These are phyloP conservation scores for Planiliza haematocheilus DNA, from an alignment of 2,113 vertebrate genomes.

Conservation along the genomic window DNA sequence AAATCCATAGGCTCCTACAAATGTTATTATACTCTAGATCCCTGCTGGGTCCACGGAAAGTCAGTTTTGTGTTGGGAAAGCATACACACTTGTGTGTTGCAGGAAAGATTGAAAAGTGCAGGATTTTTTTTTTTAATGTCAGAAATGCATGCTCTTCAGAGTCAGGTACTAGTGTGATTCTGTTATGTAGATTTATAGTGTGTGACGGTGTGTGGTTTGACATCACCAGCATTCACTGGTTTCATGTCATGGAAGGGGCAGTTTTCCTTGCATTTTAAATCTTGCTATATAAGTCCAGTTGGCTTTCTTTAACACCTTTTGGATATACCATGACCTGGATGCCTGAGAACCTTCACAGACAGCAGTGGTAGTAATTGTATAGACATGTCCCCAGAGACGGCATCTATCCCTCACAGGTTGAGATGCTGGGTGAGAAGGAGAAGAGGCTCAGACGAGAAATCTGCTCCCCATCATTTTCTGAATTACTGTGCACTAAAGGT, in stretches of 20 bases:
- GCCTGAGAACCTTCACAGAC: constrained; percentile 4
- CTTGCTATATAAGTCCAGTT: too few relatives aligned
- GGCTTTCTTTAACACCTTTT: too few relatives aligned
- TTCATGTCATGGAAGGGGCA: neutral
- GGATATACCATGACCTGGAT: too few relatives aligned
- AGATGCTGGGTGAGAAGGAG: constrained; percentile 61
- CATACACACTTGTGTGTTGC: neutral
- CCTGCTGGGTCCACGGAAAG: constrained; percentile 50
- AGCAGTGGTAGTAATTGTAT: constrained; percentile 75
- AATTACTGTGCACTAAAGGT: constrained; percentile 86
- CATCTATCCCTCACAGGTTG: constrained; percentile 64
- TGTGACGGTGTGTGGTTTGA: neutral
- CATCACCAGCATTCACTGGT: neutral
- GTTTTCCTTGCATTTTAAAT: neutral
- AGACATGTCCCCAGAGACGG: constrained; percentile 42
- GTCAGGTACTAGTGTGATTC: neutral
- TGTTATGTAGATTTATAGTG: neutral
- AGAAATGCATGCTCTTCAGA: neutral
- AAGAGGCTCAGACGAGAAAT: constrained; percentile 78
- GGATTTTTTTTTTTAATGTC: constrained; percentile 6
- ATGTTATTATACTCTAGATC: constrained; percentile 85
- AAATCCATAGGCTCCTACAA: constrained; percentile 91
- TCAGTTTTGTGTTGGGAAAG: constrained; percentile 41
- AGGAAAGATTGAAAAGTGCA: constrained; percentile 26
- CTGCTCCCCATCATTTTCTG: constrained; percentile 84